These are phyloP conservation scores for Caenorhabditis inopinata DNA, from an alignment of 1,140 invertebrate genomes.

Conservation along the genomic window DNA sequence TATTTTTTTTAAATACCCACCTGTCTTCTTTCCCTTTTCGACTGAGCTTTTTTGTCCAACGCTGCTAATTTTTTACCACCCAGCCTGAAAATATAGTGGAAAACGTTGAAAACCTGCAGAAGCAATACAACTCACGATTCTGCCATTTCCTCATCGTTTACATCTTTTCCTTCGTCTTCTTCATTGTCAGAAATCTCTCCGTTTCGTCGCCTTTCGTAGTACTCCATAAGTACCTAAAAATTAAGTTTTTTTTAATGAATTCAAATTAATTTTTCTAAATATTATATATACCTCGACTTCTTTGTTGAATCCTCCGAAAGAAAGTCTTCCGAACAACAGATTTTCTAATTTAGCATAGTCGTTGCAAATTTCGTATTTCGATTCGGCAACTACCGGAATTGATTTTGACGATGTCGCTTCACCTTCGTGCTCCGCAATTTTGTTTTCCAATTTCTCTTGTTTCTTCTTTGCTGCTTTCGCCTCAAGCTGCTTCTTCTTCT, in stretches of 20 bases:
- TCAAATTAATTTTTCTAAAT: not conserved
- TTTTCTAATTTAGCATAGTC: not conserved
- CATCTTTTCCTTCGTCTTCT: slow-evolving; percentile 17
- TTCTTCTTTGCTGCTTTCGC: not conserved
- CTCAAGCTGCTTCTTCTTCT: slow-evolving; percentile 15
- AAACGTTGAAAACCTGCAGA: too few species aligned
- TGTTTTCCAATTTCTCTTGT: not conserved
- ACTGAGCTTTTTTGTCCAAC: not conserved
- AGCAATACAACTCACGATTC: slow-evolving; percentile 11
- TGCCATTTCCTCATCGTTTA: slow-evolving; percentile 27
- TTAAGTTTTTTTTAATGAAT: not conserved
- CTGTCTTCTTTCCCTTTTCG: not conserved
- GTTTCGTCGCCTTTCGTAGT: not conserved
- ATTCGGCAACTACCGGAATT: not conserved
- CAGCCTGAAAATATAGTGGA: slow-evolving; percentile 21
- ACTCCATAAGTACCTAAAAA: slow-evolving; percentile 14
- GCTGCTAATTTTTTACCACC: not conserved
- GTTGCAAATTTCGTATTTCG: not conserved
- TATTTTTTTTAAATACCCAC: not conserved
- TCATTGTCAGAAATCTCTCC: slow-evolving; percentile 2
- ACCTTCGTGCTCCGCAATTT: not conserved
- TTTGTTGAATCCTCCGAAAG: not conserved
- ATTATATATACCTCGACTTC: not conserved
- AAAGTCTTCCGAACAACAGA: not conserved
- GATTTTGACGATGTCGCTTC: not conserved